Evolutionary conservation across 2,888 invertebrate genomes (phyloP), one percentile per base, ranked within the genome.

Genomic region (Dolomedes plantarius): DNA sequence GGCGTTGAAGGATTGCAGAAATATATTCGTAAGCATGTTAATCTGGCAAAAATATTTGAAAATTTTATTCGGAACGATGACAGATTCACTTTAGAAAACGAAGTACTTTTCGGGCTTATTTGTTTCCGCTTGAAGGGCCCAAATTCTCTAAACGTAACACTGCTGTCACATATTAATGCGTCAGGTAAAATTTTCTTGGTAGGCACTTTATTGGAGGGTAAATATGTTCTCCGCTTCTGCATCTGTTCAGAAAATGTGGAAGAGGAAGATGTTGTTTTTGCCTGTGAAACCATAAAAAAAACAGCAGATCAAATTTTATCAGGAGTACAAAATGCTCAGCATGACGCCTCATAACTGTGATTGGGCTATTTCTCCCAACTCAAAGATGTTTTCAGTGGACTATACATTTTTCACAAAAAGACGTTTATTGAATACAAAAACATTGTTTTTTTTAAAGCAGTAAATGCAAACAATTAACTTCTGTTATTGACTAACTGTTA

Each of bases 1-100:
- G 99, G 99, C 19, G 95, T 98, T 89, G 95, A 95, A 82, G 98
- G 98, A 0, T 92, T 99, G 67, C 98, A 97, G 91, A 94, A 94
- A 78, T 98, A 99, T 91, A 96, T 99, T 88, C 93, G 99, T 11
- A 32, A 50, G 3, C 80, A 98, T 91, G 95, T 96, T 89, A 93
- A 94, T 89, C 93, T 98, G 89, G 98, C 98, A 13, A 97, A 97
- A 91, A 93, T 94, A 89, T 98, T 98, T 91, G 97, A 97, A 91
- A 92, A 93, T 68, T 93, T 95, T 65, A 96, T 98, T 23, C 93
- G 93, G 89, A 94, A 94, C 89, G 98, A 98, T 92, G 93, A 93
- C 79, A 93, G 97, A 89, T 98, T 98, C 91, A 96, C 97, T 93
- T 94, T 98, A 73, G 95, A 96, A 92, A 98, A 98, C 91, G 94